Base-by-base conservation (phyloP, 2,888 invertebrate species). In the Drosophila robusta region DNA sequence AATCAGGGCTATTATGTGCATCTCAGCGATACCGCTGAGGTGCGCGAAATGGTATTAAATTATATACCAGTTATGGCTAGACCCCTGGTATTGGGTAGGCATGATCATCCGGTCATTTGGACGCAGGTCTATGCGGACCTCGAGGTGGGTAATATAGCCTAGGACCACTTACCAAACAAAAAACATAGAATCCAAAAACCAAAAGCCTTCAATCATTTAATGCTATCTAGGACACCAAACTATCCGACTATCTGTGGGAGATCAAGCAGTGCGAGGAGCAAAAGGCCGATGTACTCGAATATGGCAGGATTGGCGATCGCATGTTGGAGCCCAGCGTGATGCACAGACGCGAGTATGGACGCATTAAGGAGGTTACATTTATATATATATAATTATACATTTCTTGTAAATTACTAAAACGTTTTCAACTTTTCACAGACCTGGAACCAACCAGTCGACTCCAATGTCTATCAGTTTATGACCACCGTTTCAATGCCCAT, bases 1-100 rank as follows among this genome's bases (percentile, higher is more conserved):
- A 99, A 99, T 93, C 95, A 97, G 75, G 98, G 98, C 11, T 98
- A 96, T 92, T 98, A 97, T 93, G 98, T 98, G 22, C 99, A 99
- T 91, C 95, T 99, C 54, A 98, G 98, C 78, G 99, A 99, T 32
- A 94, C 98, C 90, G 98, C 99, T 0, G 99, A 99, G 93, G 99
- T 99, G 39, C 95, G 98, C 61, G 99, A 99, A 93, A 96, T 99
- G 93, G 99, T 96, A 1, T 93, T 99, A 86, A 97, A 98, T 91
- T 99, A 99, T 92, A 97, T 99, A 83, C 97, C 98, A 61, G 98
- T 99, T 38, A 96, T 99, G 95, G 98, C 99, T 24, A 94, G 99
- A 68, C 99, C 99, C 0, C 94, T 99, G 92, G 99, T 99, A 12
- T 93, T 98, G 76, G 95, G 96, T 78, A 94, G 96, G 51, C 95